Evolutionary conservation across 2,888 invertebrate genomes (phyloP).

Genomic region (Laothoe populi): DNA sequence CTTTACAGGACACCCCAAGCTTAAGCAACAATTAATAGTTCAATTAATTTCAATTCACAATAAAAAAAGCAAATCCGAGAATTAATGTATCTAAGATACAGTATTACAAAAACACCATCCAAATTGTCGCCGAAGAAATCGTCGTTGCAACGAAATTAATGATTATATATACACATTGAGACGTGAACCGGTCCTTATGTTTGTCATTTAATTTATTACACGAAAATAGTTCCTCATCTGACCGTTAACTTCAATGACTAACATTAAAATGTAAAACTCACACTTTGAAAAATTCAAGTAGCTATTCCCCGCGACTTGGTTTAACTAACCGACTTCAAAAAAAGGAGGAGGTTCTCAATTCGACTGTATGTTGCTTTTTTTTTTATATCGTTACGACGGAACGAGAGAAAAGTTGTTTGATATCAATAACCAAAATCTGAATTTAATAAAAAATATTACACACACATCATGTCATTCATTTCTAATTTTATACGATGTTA

Average conservation of each 20-base stretch:
- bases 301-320: neutral
- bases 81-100: slow-evolving; percentile 10
- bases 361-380: too few species aligned
- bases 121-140: neutral
- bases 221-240: slow-evolving; percentile 36
- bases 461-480: too few species aligned
- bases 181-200: slow-evolving; percentile 34
- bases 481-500: neutral
- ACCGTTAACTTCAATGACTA: slow-evolving; percentile 34
- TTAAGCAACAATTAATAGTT: neutral
- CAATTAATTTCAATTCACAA: slow-evolving; percentile 6
- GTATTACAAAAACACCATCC: neutral
- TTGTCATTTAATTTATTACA: slow-evolving; percentile 40
- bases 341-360: too few species aligned
- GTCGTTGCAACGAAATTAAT: slow-evolving; percentile 36
- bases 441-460: slow-evolving; percentile 1
- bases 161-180: slow-evolving; percentile 33
- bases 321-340: too few species aligned
- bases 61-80: slow-evolving; percentile 19
- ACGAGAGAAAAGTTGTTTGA: neutral
- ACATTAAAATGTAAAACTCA: slow-evolving; percentile 32
- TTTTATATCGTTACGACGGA: neutral
- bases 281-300: slow-evolving; percentile 20
- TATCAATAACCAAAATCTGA: neutral
- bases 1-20: neutral